Conservation (phyloP, 2,888 invertebrate species). For the Adelognathus sp. region DNA sequence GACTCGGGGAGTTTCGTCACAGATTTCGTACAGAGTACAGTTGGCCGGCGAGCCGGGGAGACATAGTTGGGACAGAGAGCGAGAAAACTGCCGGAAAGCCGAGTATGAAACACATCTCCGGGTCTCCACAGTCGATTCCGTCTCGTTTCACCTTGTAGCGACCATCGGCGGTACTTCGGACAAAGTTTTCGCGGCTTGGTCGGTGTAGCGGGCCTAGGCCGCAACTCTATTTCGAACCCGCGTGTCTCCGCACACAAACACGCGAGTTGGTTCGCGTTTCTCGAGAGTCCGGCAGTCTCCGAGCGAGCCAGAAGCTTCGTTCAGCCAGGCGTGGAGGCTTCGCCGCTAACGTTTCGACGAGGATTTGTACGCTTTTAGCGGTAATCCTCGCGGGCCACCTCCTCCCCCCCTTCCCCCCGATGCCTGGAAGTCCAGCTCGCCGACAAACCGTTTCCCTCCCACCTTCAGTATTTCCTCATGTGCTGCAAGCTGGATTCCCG, state of each 20-base stretch:
- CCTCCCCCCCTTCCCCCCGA: slow-evolving; percentile 46
- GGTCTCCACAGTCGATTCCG: slow-evolving; percentile 31
- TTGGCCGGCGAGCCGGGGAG: background rate
- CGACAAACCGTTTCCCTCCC: slow-evolving; percentile 22
- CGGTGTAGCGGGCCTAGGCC: slow-evolving; percentile 36
- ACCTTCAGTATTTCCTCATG: slow-evolving; percentile 26
- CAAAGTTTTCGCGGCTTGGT: slow-evolving; percentile 49
- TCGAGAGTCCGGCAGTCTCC: background rate
- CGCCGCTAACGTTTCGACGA: slow-evolving; percentile 61
- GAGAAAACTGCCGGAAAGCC: slow-evolving; percentile 30
- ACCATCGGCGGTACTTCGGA: slow-evolving; percentile 35
- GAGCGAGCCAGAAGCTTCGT: slow-evolving; percentile 48
- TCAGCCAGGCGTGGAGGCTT: slow-evolving; percentile 25
- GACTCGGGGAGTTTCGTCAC: slow-evolving; percentile 24
- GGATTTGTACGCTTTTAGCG: slow-evolving; percentile 80
- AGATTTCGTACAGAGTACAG: background rate
- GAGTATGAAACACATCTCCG: slow-evolving; percentile 31
- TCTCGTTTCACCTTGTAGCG: slow-evolving; percentile 25
- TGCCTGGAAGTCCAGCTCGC: too few species aligned
- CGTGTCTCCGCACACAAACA: slow-evolving; percentile 15
- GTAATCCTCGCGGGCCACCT: slow-evolving; percentile 70
- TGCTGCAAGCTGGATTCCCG: background rate
- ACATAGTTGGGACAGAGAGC: background rate
- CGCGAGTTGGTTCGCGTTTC: slow-evolving; percentile 34
- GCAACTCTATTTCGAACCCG: slow-evolving; percentile 57